Base-by-base conservation (phyloP, 1,140 invertebrate species). In the Drosophila melanica region DNA sequence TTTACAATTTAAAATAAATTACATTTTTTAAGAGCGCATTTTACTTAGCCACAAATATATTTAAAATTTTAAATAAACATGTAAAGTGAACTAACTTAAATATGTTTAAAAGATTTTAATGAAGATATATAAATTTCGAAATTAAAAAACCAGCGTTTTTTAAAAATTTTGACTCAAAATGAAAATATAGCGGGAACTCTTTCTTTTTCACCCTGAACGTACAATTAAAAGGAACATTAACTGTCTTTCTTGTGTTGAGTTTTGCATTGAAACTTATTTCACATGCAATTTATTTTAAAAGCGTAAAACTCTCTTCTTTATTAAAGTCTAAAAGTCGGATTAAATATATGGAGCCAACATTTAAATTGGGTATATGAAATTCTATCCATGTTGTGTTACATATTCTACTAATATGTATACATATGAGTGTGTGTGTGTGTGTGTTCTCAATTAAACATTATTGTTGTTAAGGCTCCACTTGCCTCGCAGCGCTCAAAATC, bases 401-500 rank as follows among this genome's bases (percentile, higher is more conserved):
- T 65, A 51, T 54, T 42, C 42, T 41, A 51, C 51, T 65, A 50
- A 57, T 14, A 27, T 14, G 50, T 35, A 14, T 14, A 11, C 27
- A 5, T 16, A 3, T 33, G 14, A 9, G 14, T 35, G 14, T 4
- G 30, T 18, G 39, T n/a, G 20, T 57, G 54, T 57, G 53, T 53
- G 54, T 35, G 42, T 51, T 60, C 66, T 76, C 53, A 71, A 75
- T 79, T 79, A 75, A 69, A 47, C 37, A 67, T 77, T 73, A 86
- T 70, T 80, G 75, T 81, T 74, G 45, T 37, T 67, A 55, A 64
- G 58, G n/a, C 71, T 47, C 45, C 27, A 6, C 54, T 58, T 69
- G 58, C 66, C 16, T 39, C 23, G 74, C 74, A 47, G 69, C 74
- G 44, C 73, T 85, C 78, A 70, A 85, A 85, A 81, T 85, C 81